Evolutionary conservation across 2,888 invertebrate genomes (phyloP).

Genomic region (Agapostemon virescens): DNA sequence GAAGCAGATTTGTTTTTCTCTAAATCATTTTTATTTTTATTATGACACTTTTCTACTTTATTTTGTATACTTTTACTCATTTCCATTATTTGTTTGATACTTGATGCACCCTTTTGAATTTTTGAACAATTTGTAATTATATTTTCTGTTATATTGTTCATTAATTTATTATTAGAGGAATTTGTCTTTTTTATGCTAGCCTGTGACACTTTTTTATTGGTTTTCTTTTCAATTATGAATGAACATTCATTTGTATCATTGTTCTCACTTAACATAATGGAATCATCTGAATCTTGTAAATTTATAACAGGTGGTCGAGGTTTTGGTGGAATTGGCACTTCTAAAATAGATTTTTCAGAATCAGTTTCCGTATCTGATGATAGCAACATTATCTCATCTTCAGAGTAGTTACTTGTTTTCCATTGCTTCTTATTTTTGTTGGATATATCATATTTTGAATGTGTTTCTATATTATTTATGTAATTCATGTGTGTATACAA

Average conservation of each 20-base stretch:
- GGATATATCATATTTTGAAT: conserved; percentile 44
- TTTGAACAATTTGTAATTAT: conserved; percentile 71
- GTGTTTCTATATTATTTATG: neutral
- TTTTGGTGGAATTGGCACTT: conserved; percentile 77
- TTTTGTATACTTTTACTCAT: conserved; percentile 47
- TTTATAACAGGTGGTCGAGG: conserved; percentile 73
- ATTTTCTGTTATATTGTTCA: conserved; percentile 27
- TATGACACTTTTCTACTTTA: neutral
- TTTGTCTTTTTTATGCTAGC: neutral
- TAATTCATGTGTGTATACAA: neutral
- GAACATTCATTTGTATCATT: neutral
- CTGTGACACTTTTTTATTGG: neutral
- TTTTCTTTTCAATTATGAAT: neutral
- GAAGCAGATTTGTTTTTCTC: conserved; percentile 8
- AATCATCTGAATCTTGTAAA: conserved; percentile 72
- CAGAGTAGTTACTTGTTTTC: conserved; percentile 17
- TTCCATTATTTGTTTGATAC: conserved; percentile 67
- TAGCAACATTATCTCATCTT: conserved; percentile 17
- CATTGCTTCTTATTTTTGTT: conserved; percentile 17
- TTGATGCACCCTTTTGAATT: conserved; percentile 63
- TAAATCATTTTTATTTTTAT: neutral
- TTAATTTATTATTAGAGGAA: neutral
- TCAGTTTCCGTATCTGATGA: conserved; percentile 59
- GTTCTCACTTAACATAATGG: neutral
- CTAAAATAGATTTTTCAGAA: conserved; percentile 75